Base-by-base conservation (phyloP, 1,140 invertebrate genomes). In the Polypedilum pembai region DNA sequence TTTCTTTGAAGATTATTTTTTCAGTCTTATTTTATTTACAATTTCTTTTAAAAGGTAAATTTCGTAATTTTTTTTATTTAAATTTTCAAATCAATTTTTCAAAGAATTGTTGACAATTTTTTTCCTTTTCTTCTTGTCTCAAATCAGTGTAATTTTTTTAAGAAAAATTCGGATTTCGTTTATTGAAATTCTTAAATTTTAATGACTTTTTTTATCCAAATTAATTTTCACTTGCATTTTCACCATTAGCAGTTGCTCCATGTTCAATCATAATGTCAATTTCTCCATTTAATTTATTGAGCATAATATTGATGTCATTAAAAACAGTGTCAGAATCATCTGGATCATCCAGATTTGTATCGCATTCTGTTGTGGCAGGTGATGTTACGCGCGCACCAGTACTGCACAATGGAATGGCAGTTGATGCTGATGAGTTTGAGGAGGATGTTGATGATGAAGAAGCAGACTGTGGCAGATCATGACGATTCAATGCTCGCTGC, bases 401-500 rank as follows among this genome's bases (percentile, higher is more conserved):
- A 69, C 65, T 69, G 65, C 65, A 69, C 7, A 69, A 21, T 5
- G 65, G 65, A 69, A 69, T 69, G 20, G 65, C 65, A 21, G 80
- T 82, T 73, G 80, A 82, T 56, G 81, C 82, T 24, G 81, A 82
- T 63, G 81, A 82, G 45, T 81, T 82, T 75, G 81, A 82, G 73
- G 81, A 82, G 76, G 80, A 81, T 75, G 80, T 81, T 73, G 80
- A 78, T 75, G 82, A 76, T 75, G 78, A 74, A 76, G 12, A 10
- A 74, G 76, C 76, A 77, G 75, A 72, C 77, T 76, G 40, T n/a
- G 77, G 77, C 73, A 82, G 73, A 74, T 82, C 80, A 76, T 81
- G 80, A 7, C 80, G 79, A 73, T 82, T 82, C 10, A 81, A 76
- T 75, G 80, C 76, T 18, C 81, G 80, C 80, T 85, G 86, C 78